Evolutionary conservation across 2,888 invertebrate genomes (phyloP), one percentile per base, ranked within the genome.

Genomic region (Apeira syringaria): DNA sequence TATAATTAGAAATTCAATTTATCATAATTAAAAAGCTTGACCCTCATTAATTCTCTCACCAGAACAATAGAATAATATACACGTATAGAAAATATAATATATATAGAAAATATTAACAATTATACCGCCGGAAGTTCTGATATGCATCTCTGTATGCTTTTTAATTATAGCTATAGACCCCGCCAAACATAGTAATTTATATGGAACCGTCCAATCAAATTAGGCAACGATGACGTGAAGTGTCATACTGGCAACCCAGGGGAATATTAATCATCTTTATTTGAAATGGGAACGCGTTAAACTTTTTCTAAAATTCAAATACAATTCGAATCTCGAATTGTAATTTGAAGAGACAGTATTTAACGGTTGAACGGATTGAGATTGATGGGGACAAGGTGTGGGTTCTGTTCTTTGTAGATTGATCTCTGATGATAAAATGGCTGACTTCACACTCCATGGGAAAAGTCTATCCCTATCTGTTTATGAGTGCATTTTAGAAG

Each of bases 191-290:
- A 39, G 39, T 50, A 54, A 82, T 84, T 81, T 81, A 80, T 83
- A 81, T 76, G 72, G 64, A 82, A 79, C 78, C 79, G 86, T 86
- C 87, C 86, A 88, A 87, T 87, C 84, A 73, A 73, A 81, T 88
- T 84, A 84, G 62, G 63, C 65, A 64, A 56, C 68, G 78, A 58
- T 83, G 82, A 85, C 81, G 72, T 76, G 71, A 71, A 76, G 75
- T 85, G 67, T 51, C 53, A 44, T 41, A 36, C 47, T 33, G 36
- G 36, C 37, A 36, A 41, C 47, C 34, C 35, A 53, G 61, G n/a
- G 63, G 71, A 70, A 76, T 79, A 82, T 81, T 82, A 82, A 85
- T 86, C 83, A 84, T 71, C 61, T 61, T 58, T 58, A 55, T 63
- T 57, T 59, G 58, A 58, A 63, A 62, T 48, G 59, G 53, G 59